phyloP scores from a whole-genome alignment of 53 echinoderm and acorn worm genomes.

The Patiria pectinifera region DNA sequence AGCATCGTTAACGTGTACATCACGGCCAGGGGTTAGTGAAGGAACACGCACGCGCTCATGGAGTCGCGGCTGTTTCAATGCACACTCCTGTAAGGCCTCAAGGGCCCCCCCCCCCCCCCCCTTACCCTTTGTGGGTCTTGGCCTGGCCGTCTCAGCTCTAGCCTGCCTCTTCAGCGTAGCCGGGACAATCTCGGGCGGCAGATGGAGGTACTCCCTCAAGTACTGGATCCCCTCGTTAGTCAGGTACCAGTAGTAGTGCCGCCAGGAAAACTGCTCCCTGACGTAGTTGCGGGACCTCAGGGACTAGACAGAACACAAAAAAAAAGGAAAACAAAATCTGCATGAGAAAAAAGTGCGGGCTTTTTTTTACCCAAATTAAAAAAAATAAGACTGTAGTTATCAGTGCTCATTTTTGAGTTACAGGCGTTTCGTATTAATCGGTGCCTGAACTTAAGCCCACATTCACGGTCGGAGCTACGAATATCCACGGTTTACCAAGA shows the following conservation, averaged over 20 bases:
- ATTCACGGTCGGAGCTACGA: no score
- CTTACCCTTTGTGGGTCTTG: slow-evolving; percentile 74
- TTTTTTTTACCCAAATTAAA: no score
- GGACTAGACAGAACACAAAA: slow-evolving; percentile 60
- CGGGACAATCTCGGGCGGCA: slow-evolving; percentile 98
- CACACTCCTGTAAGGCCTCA: neutral
- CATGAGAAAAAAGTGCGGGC: neutral
- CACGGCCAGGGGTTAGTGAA: no score
- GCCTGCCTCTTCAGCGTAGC: slow-evolving; percentile 92
- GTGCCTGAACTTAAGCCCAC: no score
- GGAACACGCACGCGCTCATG: no score
- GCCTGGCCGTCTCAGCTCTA: slow-evolving; percentile 87
- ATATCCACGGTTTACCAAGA: no score
- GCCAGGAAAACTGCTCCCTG: slow-evolving; percentile 99
- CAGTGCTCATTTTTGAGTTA: no score
- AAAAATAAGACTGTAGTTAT: no score
- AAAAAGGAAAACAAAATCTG: neutral
- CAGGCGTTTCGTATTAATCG: no score
- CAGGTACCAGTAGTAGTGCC: slow-evolving; percentile 99
- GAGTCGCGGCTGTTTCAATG: no score
- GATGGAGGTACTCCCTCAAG: slow-evolving; percentile 94
- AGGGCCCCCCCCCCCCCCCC: no score
- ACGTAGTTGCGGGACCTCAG: slow-evolving; percentile 95
- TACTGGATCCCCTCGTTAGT: slow-evolving; percentile 99
- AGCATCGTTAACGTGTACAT: no score